phyloP scores from a whole-genome alignment of 1,140 invertebrate genomes.

The Heliconius congener region DNA sequence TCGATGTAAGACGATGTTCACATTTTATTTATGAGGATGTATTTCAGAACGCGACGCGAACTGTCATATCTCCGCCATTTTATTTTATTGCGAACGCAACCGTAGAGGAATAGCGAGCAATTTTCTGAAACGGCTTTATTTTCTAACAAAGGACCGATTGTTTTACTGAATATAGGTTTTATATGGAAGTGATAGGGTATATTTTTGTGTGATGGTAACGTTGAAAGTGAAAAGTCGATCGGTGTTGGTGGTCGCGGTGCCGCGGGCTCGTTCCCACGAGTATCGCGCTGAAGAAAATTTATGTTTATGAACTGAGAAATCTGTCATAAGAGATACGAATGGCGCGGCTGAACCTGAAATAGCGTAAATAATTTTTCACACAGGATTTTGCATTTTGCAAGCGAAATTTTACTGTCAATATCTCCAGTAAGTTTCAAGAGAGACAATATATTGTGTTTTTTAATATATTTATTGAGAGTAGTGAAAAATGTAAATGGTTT shows the following conservation, averaged over 20 bases:
- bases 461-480: background rate
- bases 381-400: constrained; percentile 49
- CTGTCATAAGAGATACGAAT: constrained; percentile 78
- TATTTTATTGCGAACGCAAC: constrained; percentile 70
- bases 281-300: constrained; percentile 77
- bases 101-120: constrained; percentile 55
- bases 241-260: constrained; percentile 72
- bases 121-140: constrained; percentile 78
- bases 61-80: constrained; percentile 59
- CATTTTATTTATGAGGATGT: constrained; percentile 65
- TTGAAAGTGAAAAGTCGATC: constrained; percentile 77
- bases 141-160: constrained; percentile 52
- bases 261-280: constrained; percentile 74
- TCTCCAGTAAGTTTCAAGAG: background rate
- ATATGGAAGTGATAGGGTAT: constrained; percentile 35
- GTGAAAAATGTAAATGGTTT: background rate
- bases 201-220: constrained; percentile 38
- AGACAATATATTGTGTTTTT: background rate
- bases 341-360: constrained; percentile 73
- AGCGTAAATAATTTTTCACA: constrained; percentile 78
- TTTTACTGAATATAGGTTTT: constrained; percentile 36
- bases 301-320: constrained; percentile 79
- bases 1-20: constrained; percentile 62
- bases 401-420: constrained; percentile 11
- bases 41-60: constrained; percentile 44